These are phyloP conservation scores for Porites cylindrica DNA, from an alignment of 92 coral and sea anemone genomes.

Conservation along the genomic window DNA sequence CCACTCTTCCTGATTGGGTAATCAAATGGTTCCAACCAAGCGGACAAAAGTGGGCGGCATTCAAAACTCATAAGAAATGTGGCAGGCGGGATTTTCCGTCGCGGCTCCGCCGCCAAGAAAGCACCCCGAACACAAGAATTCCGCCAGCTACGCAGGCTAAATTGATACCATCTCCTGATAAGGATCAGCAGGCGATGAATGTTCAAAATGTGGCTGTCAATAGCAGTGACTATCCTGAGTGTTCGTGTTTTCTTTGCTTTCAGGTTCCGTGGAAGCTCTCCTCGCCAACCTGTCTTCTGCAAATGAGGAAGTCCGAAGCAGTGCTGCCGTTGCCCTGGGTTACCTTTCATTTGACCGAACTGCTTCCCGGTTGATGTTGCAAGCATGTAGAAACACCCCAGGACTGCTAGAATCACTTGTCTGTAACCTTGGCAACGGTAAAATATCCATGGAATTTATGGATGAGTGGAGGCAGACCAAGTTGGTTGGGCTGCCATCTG, in stretches of 20 bases:
- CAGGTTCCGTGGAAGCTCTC: constrained; percentile 90
- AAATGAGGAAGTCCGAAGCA: constrained; percentile 94
- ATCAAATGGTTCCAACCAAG: too few species aligned
- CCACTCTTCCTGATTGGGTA: too few species aligned
- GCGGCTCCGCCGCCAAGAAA: too few species aligned
- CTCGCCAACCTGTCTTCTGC: constrained; percentile 80
- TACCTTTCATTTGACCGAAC: constrained; percentile 96
- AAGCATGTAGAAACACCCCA: constrained; percentile 95
- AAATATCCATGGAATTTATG: constrained; percentile 93
- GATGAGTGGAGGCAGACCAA: constrained; percentile 94
- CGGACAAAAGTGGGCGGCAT: too few species aligned
- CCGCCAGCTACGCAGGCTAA: too few species aligned
- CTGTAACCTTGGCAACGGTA: constrained; percentile 92
- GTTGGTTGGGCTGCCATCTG: constrained; percentile 91
- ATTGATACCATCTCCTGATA: too few species aligned
- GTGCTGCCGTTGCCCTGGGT: constrained; percentile 98
- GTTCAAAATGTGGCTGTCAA: too few species aligned
- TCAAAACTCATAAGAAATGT: too few species aligned
- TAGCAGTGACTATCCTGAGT: too few species aligned
- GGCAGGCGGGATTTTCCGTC: too few species aligned
- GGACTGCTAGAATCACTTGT: constrained; percentile 85
- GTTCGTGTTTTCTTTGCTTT: neutral
- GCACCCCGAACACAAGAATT: too few species aligned
- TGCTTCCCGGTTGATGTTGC: constrained; percentile 94
- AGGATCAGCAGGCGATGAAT: too few species aligned